Conservation (phyloP, 2,888 invertebrate species). For the Rhagium mordax region DNA sequence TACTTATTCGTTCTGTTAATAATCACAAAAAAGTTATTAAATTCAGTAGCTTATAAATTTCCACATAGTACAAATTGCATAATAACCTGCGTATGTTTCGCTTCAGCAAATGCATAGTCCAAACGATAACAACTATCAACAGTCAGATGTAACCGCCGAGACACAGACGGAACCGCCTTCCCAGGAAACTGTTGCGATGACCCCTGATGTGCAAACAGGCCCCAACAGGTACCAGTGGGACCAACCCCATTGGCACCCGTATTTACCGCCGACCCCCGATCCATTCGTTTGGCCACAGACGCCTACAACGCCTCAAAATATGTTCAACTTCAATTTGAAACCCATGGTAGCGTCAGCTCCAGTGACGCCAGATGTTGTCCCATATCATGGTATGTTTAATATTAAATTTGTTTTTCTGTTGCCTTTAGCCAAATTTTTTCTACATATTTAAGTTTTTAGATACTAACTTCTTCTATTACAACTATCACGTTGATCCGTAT, state of each 20-base stretch:
- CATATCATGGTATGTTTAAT: slow-evolving; percentile 34
- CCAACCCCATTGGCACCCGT: slow-evolving; percentile 49
- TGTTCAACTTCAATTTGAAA: slow-evolving; percentile 52
- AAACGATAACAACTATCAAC: slow-evolving; percentile 27
- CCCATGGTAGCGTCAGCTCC: slow-evolving; percentile 62
- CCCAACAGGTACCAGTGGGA: slow-evolving; percentile 44
- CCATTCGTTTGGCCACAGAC: slow-evolving; percentile 55
- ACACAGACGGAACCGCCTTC: slow-evolving; percentile 33
- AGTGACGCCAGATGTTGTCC: slow-evolving; percentile 59
- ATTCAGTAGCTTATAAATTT: too few species aligned
- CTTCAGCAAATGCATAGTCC: slow-evolving; percentile 53
- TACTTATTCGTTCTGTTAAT: not conserved
- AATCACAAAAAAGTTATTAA: too few species aligned
- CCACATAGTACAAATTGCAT: too few species aligned
- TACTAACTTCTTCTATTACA: slow-evolving; percentile 55
- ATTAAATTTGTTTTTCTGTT: too few species aligned
- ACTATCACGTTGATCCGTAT: slow-evolving; percentile 56
- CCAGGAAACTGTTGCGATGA: slow-evolving; percentile 9
- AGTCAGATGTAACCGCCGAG: slow-evolving; percentile 37
- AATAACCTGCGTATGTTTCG: too few species aligned
- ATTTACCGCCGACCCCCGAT: slow-evolving; percentile 43
- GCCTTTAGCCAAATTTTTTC: too few species aligned
- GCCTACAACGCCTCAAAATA: slow-evolving; percentile 45
- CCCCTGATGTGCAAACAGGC: slow-evolving; percentile 6
- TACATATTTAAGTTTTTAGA: slow-evolving; percentile 55